phyloP scores from a whole-genome alignment of 2,797 vertebrate genomes.

The Aldrovandia affinis region DNA sequence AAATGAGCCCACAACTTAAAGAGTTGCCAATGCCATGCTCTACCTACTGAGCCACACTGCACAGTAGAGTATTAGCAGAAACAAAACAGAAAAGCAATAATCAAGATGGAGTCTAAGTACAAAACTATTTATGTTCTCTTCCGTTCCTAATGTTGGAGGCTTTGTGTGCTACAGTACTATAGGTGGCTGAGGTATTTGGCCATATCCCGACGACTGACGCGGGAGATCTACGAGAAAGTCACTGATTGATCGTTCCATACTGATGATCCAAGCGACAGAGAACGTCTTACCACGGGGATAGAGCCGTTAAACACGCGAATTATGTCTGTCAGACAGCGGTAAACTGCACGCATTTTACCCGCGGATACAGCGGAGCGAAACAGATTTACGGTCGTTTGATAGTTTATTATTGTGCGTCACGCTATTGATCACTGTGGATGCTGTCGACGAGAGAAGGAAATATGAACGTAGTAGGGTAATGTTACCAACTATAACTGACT shows the following conservation, averaged over 20 bases:
- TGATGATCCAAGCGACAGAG: neutral
- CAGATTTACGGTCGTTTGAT: neutral
- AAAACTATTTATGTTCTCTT: constrained; percentile 1
- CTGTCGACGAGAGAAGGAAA: neutral
- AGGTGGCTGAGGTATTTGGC: no score
- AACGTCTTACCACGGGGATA: neutral
- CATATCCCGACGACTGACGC: no score
- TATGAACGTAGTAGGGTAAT: no score
- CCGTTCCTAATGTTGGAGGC: neutral
- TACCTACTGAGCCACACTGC: no score
- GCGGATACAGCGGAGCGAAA: neutral
- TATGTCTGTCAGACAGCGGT: neutral
- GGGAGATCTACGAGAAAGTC: no score
- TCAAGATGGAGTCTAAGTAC: no score
- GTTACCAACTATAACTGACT: no score
- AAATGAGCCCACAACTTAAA: no score
- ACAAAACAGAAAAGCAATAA: no score
- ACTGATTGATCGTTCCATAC: no score
- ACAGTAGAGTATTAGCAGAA: no score
- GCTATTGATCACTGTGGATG: neutral
- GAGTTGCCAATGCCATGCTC: no score
- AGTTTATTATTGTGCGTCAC: neutral
- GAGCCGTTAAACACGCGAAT: neutral
- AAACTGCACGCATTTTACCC: neutral
- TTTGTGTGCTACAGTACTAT: neutral